Percentiles rank a stretch among this genome's conserved stretches.
phyloP scores from a whole-genome alignment of 2,797 vertebrate genomes.

The Enteromius mattozi region DNA sequence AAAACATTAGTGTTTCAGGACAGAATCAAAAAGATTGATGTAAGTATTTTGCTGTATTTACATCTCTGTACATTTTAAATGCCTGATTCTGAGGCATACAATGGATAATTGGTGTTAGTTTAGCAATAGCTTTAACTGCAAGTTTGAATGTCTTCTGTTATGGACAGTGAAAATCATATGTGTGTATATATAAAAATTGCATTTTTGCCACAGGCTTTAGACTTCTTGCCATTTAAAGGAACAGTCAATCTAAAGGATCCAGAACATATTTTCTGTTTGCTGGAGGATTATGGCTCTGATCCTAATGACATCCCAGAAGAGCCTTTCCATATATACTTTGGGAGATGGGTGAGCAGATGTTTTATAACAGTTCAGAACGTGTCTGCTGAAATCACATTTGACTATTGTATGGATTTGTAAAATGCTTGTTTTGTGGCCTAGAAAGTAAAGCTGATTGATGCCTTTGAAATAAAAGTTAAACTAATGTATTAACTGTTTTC shows the following conservation, averaged over 20 bases:
- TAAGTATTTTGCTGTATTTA: conserved; percentile 72
- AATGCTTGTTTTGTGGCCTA: background rate
- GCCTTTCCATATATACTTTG: conserved; percentile 91
- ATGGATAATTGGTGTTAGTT: background rate
- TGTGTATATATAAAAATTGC: background rate
- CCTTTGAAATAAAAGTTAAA: background rate
- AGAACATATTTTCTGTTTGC: conserved; percentile 88
- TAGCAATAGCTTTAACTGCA: background rate
- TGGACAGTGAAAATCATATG: background rate
- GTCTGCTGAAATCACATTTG: background rate
- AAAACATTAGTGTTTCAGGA: conserved; percentile 90
- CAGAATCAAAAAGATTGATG: conserved; percentile 92
- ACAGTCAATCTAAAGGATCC: conserved; percentile 91
- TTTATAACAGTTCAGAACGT: background rate
- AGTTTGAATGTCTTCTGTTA: background rate
- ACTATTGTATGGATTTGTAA: background rate
- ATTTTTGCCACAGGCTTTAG: conserved; percentile 78
- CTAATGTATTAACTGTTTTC: background rate
- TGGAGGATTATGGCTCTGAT: conserved; percentile 94
- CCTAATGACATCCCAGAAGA: conserved; percentile 89
- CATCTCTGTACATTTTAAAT: background rate
- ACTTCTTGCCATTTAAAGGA: conserved; percentile 93
- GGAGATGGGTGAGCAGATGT: conserved; percentile 89
- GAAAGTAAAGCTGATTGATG: background rate
- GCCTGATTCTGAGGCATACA: background rate